Conservation (phyloP, 1,140 invertebrate species). For the Camponotus floridanus region DNA sequence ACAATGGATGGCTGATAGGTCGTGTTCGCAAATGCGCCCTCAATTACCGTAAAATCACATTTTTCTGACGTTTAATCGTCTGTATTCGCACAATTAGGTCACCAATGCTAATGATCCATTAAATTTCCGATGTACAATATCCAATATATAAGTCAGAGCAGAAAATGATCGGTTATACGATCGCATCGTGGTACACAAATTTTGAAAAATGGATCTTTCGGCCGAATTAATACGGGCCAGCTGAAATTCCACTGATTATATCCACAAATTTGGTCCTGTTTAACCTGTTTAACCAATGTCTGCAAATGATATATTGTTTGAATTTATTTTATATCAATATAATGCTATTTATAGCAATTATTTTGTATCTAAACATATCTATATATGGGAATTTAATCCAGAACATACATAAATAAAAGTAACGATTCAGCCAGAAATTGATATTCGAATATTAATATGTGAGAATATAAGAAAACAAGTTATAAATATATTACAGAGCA, state of each 20-base stretch:
- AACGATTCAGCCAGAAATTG: not conserved
- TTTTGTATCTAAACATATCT: not conserved
- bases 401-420: not conserved
- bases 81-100: slow-evolving; percentile 67
- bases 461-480: not conserved
- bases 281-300: not conserved
- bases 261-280: not conserved
- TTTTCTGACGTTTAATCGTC: slow-evolving; percentile 67
- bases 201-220: slow-evolving; percentile 60
- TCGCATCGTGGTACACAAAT: slow-evolving; percentile 21
- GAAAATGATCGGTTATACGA: slow-evolving; percentile 67
- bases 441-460: not conserved
- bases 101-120: slow-evolving; percentile 68
- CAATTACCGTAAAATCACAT: slow-evolving; percentile 72
- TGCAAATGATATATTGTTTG: not conserved
- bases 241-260: slow-evolving; percentile 13
- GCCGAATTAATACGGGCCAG: slow-evolving; percentile 38
- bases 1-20: not conserved
- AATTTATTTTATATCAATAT: not conserved
- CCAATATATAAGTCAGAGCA: slow-evolving; percentile 36
- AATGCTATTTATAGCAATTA: not conserved
- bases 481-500: not conserved
- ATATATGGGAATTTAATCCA: not conserved
- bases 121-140: slow-evolving; percentile 74
- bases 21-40: slow-evolving; percentile 28